Evolutionary conservation across 2,888 invertebrate genomes (phyloP).

Genomic region (Dusona sp.): DNA sequence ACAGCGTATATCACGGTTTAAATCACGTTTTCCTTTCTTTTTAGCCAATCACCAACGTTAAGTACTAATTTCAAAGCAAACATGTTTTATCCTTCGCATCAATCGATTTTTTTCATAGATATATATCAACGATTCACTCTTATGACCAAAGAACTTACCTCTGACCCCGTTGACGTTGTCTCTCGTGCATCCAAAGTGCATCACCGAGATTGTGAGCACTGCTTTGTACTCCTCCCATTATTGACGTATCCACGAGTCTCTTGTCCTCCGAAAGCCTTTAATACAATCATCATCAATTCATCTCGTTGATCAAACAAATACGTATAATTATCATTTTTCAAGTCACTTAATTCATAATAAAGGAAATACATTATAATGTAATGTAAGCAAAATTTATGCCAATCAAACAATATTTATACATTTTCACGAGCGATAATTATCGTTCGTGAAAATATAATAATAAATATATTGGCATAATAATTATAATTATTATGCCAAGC

Average conservation of each 20-base stretch:
- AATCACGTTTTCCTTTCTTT: background rate
- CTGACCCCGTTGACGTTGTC: conserved; percentile 80
- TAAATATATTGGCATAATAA: no score
- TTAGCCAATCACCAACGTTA: background rate
- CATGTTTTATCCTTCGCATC: conserved; percentile 1
- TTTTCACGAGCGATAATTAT: background rate
- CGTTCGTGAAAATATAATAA: no score
- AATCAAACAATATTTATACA: background rate
- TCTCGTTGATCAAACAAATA: conserved; percentile 1
- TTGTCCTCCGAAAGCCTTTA: conserved; percentile 47
- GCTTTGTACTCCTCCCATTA: conserved; percentile 83
- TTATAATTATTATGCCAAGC: no score
- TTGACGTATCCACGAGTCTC: conserved; percentile 37
- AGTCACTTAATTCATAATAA: background rate
- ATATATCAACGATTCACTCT: background rate
- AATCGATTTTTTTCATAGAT: conserved; percentile 11
- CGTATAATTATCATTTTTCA: background rate
- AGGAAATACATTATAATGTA: background rate
- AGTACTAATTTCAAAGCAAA: conserved; percentile 20
- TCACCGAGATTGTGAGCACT: conserved; percentile 82
- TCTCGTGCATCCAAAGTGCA: conserved; percentile 83
- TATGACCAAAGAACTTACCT: conserved; percentile 76
- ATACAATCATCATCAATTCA: conserved; percentile 37
- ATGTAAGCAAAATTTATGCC: no score
- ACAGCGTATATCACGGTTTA: background rate